Evolutionary conservation across 23 tunicate species (phyloP).

Genomic region (Styela clava): DNA sequence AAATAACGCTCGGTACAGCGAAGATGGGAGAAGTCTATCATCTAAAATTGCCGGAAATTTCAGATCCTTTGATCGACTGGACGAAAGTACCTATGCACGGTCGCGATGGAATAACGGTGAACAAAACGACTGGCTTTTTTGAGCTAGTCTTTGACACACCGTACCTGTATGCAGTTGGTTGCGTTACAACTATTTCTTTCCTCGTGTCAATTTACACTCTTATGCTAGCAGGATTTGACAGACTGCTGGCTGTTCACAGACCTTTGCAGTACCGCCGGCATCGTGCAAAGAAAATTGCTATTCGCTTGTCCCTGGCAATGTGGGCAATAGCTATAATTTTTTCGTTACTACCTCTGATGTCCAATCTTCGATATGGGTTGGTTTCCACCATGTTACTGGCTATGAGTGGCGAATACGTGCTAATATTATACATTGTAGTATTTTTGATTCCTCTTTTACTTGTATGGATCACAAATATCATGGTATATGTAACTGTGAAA

Average conservation of each 20-base stretch:
- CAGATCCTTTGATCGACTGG: conserved; percentile 12
- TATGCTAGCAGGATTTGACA: conserved; percentile 49
- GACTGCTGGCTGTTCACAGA: conserved; percentile 33
- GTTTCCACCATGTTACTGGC: conserved; percentile 26
- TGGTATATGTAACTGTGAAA: conserved; percentile 7
- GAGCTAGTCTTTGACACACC: conserved; percentile 1
- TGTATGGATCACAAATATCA: conserved; percentile 44
- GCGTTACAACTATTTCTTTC: conserved; percentile 34
- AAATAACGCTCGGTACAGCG: neutral
- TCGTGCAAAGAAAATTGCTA: conserved; percentile 24
- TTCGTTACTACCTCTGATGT: conserved; percentile 33
- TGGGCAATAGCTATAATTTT: conserved; percentile 36
- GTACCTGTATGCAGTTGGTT: conserved; percentile 38
- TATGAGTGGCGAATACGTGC: conserved; percentile 7
- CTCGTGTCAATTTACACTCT: conserved; percentile 50
- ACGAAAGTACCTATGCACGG: conserved; percentile 19
- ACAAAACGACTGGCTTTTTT: conserved; percentile 30
- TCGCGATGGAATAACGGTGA: conserved; percentile 12
- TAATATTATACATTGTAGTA: conserved; percentile 20
- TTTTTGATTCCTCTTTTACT: conserved; percentile 37
- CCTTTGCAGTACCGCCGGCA: conserved; percentile 36
- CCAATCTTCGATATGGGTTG: conserved; percentile 1
- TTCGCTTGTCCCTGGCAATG: conserved; percentile 17
- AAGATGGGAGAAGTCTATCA: conserved; percentile 4
- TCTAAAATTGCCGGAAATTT: neutral